Conservation (phyloP, 2,113 vertebrate species). For the Ia io region DNA sequence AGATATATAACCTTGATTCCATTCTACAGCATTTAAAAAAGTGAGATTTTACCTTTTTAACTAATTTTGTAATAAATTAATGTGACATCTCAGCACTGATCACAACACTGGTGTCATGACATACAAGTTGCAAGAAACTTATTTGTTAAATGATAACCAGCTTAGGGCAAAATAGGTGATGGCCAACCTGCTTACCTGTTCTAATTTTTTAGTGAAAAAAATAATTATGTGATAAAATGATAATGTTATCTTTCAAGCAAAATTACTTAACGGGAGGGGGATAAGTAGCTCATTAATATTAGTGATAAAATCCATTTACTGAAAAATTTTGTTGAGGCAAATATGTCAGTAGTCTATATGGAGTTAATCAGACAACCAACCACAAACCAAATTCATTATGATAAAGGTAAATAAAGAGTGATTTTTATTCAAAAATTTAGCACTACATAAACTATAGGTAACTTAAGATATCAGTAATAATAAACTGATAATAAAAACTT, state of each 20-base stretch:
- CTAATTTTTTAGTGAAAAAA: neutral
- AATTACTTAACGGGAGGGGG: neutral
- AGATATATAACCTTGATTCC: neutral
- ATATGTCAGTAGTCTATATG: neutral
- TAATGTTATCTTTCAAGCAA: neutral
- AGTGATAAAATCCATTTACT: neutral
- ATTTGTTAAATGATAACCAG: neutral
- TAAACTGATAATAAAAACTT: neutral
- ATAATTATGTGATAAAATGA: neutral
- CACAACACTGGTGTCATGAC: neutral
- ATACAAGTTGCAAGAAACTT: neutral
- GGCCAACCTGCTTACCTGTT: neutral
- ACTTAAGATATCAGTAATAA: neutral
- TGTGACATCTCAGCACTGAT: neutral
- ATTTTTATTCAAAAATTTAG: slow-evolving; percentile 13
- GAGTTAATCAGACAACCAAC: neutral
- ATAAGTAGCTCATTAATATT: neutral
- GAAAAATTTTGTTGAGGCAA: neutral
- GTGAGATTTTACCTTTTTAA: neutral
- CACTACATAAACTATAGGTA: neutral
- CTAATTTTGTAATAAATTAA: neutral
- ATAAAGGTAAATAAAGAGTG: neutral
- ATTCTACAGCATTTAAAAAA: neutral
- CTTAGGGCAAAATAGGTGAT: neutral
- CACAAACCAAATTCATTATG: neutral